Evolutionary conservation across 2,888 invertebrate species (phyloP).

Genomic region (Orchestes rusci): DNA sequence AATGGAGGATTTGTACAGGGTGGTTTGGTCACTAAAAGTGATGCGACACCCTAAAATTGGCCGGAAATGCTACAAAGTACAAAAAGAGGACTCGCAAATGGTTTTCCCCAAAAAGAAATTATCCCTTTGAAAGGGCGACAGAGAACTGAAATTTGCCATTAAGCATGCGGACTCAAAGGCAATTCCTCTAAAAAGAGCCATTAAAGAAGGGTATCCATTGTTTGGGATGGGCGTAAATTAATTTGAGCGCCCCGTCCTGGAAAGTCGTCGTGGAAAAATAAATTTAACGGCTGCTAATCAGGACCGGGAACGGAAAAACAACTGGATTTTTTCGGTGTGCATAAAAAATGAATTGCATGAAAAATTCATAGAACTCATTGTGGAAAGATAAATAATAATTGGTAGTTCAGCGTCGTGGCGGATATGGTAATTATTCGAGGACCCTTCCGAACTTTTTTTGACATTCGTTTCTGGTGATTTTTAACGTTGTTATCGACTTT

Average conservation of each 20-base stretch:
- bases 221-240: slow-evolving; percentile 25
- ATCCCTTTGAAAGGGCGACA: slow-evolving; percentile 22
- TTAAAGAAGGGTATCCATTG: slow-evolving; percentile 25
- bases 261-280: slow-evolving; percentile 22
- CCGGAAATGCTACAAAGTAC: no score
- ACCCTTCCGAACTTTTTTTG: no score
- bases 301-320: slow-evolving; percentile 21
- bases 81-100: no score
- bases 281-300: slow-evolving; percentile 23
- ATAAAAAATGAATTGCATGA: slow-evolving; percentile 25
- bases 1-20: no score
- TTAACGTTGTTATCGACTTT: no score
- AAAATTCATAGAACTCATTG: slow-evolving; percentile 23
- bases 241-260: slow-evolving; percentile 22
- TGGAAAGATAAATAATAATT: slow-evolving; percentile 24
- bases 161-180: slow-evolving; percentile 22
- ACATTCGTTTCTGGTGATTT: no score
- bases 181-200: slow-evolving; percentile 23
- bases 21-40: no score
- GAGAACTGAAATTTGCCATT: no score
- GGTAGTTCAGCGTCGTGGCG: slow-evolving; percentile 12
- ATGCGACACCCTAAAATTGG: no score
- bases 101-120: slow-evolving; percentile 19
- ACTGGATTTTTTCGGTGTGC: slow-evolving; percentile 20
- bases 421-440: slow-evolving; percentile 16